A percentile compares a stretch with the other conserved stretches of the same genome.
Conservation (phyloP, 2,797 vertebrate species). For the Darevskia nairensis region DNA sequence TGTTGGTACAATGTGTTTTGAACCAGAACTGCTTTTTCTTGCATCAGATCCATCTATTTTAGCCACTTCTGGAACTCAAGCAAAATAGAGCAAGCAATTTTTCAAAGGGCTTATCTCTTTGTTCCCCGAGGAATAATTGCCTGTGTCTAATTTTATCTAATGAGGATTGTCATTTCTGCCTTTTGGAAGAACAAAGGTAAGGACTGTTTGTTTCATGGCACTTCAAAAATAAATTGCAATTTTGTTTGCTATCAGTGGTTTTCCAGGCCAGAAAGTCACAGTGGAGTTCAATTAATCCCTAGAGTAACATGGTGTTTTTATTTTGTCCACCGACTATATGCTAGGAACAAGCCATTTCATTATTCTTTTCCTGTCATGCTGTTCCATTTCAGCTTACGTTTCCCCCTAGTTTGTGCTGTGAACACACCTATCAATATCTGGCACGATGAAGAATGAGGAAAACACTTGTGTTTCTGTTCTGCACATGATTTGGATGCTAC, state of each 20-base stretch:
- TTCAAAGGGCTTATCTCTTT: not conserved
- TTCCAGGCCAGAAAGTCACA: slow-evolving; percentile 38
- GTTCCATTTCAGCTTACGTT: not conserved
- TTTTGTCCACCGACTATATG: not conserved
- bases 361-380: not conserved
- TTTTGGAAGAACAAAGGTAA: slow-evolving; percentile 47
- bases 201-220: not conserved
- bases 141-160: not conserved
- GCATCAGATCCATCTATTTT: slow-evolving; percentile 14
- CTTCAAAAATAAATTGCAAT: not conserved
- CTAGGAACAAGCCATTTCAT: not conserved
- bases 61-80: slow-evolving; percentile 8
- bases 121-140: not conserved
- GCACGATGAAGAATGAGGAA: not conserved
- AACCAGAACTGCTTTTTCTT: slow-evolving; percentile 24
- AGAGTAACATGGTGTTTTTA: not conserved
- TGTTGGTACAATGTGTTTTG: fast-evolving
- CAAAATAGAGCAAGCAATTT: not conserved
- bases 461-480: not conserved
- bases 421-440: not conserved
- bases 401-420: not conserved
- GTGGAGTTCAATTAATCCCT: slow-evolving; percentile 16
- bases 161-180: slow-evolving; percentile 29
- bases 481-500: not conserved
- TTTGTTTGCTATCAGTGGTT: slow-evolving; percentile 34